A percentile compares a stretch with the other conserved stretches of the same genome.
Evolutionary conservation across 2,797 vertebrate genomes (phyloP).

Genomic region (Pseudomugil gertrudae): DNA sequence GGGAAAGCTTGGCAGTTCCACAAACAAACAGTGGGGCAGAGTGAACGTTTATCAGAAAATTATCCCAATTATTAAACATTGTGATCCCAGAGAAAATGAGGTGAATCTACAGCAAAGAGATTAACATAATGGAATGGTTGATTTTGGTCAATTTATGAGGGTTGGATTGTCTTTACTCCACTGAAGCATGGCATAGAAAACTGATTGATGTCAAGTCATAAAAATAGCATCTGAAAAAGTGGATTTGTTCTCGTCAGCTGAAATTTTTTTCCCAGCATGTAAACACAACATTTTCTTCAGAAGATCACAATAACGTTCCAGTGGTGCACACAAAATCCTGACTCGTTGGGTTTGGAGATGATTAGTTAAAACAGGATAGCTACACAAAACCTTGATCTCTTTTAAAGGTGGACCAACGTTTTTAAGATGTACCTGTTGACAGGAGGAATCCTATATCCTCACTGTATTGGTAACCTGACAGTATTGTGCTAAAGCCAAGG

Average conservation of each 20-base stretch:
- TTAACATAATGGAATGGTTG: slow-evolving; percentile 25
- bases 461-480: slow-evolving; percentile 22
- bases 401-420: slow-evolving; percentile 27
- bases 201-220: slow-evolving; percentile 65
- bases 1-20: slow-evolving; percentile 10
- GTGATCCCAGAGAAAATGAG: slow-evolving; percentile 39
- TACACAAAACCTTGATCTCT: slow-evolving; percentile 16
- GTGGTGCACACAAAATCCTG: slow-evolving; percentile 18
- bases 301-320: slow-evolving; percentile 43
- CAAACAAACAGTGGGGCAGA: background rate
- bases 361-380: slow-evolving; percentile 26
- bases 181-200: slow-evolving; percentile 69
- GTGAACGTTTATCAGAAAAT: slow-evolving; percentile 31
- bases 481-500: slow-evolving; percentile 38
- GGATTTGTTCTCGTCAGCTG: slow-evolving; percentile 40
- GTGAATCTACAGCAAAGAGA: slow-evolving; percentile 32
- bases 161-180: slow-evolving; percentile 79
- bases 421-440: slow-evolving; percentile 13
- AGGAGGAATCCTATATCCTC: slow-evolving; percentile 31
- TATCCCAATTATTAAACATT: slow-evolving; percentile 25
- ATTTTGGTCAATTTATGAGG: slow-evolving; percentile 71
- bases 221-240: slow-evolving; percentile 52
- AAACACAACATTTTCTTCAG: slow-evolving; percentile 45
- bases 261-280: slow-evolving; percentile 40
- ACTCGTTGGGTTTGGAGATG: slow-evolving; percentile 28